A percentile compares a stretch with the other conserved stretches of the same genome.
These are phyloP conservation scores for Xenotilapia longispinis DNA, from an alignment of 2,113 vertebrate species.

Conservation along the genomic window DNA sequence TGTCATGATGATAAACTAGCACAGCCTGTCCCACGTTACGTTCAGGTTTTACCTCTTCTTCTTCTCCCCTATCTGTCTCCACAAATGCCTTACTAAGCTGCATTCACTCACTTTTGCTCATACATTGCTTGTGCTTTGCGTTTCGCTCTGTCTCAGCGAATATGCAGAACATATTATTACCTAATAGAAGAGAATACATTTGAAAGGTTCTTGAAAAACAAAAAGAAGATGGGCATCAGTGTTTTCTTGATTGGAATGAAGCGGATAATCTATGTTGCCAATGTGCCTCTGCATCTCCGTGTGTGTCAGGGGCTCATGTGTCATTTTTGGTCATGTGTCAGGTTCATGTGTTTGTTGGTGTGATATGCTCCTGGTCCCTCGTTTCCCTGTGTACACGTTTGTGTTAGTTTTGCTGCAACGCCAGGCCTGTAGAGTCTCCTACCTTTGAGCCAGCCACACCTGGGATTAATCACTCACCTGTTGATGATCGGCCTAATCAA, in stretches of 20 bases:
- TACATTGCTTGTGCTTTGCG: accelerated
- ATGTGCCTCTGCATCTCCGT: accelerated
- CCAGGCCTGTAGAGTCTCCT: background rate
- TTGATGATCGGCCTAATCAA: background rate
- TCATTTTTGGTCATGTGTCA: background rate
- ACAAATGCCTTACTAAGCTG: background rate
- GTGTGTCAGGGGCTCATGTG: background rate
- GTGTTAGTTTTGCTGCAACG: background rate
- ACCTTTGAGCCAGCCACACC: background rate
- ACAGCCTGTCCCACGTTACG: background rate
- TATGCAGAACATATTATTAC: accelerated
- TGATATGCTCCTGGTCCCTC: background rate
- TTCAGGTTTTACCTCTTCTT: background rate
- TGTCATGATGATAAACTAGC: background rate
- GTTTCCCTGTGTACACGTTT: accelerated
- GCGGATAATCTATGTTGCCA: background rate
- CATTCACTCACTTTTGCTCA: background rate
- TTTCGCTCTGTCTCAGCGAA: accelerated
- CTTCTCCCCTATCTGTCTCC: accelerated
- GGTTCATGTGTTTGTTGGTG: background rate
- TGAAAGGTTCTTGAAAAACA: background rate
- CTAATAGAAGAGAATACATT: background rate
- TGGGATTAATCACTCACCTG: background rate
- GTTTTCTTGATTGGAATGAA: background rate
- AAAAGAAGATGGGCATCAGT: background rate